phyloP scores from a whole-genome alignment of 1,140 invertebrate species.

The Eumeta japonica region DNA sequence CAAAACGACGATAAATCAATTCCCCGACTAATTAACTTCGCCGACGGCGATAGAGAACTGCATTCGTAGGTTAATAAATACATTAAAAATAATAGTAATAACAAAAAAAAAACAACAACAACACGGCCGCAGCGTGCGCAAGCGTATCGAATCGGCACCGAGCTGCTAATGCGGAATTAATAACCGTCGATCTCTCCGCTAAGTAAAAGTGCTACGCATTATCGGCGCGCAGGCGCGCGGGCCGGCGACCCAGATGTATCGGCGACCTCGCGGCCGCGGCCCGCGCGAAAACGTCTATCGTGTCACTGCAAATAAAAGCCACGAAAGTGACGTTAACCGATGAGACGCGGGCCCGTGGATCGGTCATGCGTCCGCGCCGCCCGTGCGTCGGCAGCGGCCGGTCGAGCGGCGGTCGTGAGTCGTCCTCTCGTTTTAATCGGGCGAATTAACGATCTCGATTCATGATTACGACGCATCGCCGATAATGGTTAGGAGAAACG shows the following conservation, averaged over 20 bases:
- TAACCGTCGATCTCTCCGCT: slow-evolving; percentile 31
- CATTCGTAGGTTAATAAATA: too few relatives aligned
- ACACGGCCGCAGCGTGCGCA: neutral
- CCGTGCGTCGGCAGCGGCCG: slow-evolving; percentile 6
- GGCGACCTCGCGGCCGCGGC: slow-evolving; percentile 14
- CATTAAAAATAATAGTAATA: too few relatives aligned
- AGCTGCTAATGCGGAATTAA: slow-evolving; percentile 21
- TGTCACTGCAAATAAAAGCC: slow-evolving; percentile 36
- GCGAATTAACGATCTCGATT: too few relatives aligned
- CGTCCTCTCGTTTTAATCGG: too few relatives aligned
- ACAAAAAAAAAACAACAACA: too few relatives aligned
- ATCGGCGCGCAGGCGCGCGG: slow-evolving; percentile 32
- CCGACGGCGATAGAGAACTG: too few relatives aligned
- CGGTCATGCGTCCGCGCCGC: neutral
- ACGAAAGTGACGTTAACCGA: slow-evolving; percentile 36
- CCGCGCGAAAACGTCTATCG: slow-evolving; percentile 34
- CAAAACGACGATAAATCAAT: too few relatives aligned
- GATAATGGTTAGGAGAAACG: too few relatives aligned
- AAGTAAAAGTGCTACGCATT: slow-evolving; percentile 51
- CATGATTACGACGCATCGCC: too few relatives aligned
- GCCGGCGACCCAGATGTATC: slow-evolving; percentile 41
- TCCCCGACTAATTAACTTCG: too few relatives aligned
- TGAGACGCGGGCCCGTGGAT: too few relatives aligned
- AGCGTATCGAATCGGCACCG: neutral
- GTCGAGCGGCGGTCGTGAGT: too few relatives aligned